Evolutionary conservation across 2,888 invertebrate genomes (phyloP).

Genomic region (Eueremaeus valkanovi): DNA sequence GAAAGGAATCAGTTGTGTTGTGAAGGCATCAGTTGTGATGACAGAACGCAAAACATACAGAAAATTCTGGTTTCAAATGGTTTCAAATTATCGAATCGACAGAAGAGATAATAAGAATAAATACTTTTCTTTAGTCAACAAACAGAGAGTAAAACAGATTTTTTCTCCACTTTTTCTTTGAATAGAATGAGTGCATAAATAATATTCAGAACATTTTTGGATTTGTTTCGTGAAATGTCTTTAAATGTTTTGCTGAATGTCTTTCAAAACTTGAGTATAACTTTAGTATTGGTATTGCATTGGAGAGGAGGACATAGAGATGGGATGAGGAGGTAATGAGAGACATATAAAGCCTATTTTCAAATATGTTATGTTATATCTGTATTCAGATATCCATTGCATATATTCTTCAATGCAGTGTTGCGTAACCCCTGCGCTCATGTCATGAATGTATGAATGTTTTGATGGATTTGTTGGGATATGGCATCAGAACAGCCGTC

Average conservation of each 20-base stretch:
- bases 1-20: not conserved
- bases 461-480: constrained; percentile 26
- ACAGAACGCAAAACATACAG: not conserved
- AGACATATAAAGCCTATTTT: not conserved
- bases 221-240: not conserved
- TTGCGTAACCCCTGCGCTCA: constrained; percentile 31
- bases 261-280: too few species aligned
- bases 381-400: not conserved
- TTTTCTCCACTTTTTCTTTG: not conserved
- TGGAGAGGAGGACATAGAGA: not conserved
- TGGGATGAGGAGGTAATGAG: not conserved
- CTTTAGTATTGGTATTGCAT: not conserved
- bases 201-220: not conserved
- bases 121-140: not conserved
- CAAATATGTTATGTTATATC: not conserved
- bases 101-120: not conserved
- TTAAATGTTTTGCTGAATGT: not conserved
- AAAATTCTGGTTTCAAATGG: not conserved
- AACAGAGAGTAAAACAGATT: not conserved
- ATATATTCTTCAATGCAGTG: not conserved
- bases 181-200: too few species aligned
- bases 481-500: not conserved
- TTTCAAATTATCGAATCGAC: not conserved
- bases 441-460: not conserved
- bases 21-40: too few species aligned